Evolutionary conservation across 2,113 vertebrate genomes (phyloP), one percentile per base, ranked within the genome.

Genomic region (Bubo bubo): DNA sequence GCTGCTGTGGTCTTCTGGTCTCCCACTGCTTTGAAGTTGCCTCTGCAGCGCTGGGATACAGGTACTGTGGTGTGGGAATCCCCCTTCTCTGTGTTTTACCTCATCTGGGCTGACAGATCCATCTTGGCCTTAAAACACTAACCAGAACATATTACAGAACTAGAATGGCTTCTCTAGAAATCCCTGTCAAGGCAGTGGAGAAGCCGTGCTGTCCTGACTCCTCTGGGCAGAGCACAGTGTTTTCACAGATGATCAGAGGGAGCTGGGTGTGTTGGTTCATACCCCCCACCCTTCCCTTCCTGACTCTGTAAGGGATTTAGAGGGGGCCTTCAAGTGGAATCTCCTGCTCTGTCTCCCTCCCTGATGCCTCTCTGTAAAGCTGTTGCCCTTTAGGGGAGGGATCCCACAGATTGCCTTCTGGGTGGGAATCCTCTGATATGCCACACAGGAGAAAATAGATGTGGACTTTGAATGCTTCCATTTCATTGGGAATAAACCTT

Each of bases 61-160:
- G 50, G 23, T 39, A 27, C 52, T 30, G 66, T 45, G 50, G 9
- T 28, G 72, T 83, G 50, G 45, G 52, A 52, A 56, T 56, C 10
- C 18, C 50, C 3, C 26, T 63, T 27, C 9, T 24, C 43, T 32
- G 60, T 19, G 53, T 32, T 18, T 8, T 13, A 52, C 56, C 26
- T 75, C 8, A 1, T 20, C 26, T 0, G 0, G 50, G 32, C 12
- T 35, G 60, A 27, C 67, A 39, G 15, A 66, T 30, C 34, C 37
- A 35, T 47, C 19, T 56, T 27, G 47, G 43, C 50, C 22, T 68
- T 63, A 32, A 35, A 63, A 7, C 17, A 19, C 14, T 15, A 47
- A 13, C 37, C 37, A 53, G n/a, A 77, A 15, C 20, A 7, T 13
- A n/a, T 49, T 35, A 41, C 17, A 49, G 43, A 34, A 16, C 9